Evolutionary conservation across 2,888 invertebrate species (phyloP), one percentile per base, ranked within the genome.

Genomic region (Podotricha telesiphe): DNA sequence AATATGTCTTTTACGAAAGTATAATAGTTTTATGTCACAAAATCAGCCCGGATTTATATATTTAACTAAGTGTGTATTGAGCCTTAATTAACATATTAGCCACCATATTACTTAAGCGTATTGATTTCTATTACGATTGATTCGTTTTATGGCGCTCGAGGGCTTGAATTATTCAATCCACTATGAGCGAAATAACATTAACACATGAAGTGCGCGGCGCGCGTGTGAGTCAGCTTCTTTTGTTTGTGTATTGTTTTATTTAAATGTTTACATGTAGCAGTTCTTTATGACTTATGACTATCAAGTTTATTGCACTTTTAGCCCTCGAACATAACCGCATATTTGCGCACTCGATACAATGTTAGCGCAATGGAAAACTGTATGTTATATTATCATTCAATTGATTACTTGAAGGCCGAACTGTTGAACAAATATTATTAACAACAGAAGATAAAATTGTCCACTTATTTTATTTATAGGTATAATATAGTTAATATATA

Each of bases 291-390:
- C 11, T 65, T 65, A 51, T 53, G 53, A 51, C 11, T 72, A 68
- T 72, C 72, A 70, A 70, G 72, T 70, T 72, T 70, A 72, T 70
- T 70, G 70, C 70, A 63, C 72, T 47, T 61, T 65, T 61, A 50
- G 61, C 68, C 70, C 72, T 72, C 63, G 66, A 63, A 55, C 65
- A 28, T 64, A 62, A 65, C 45, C 47, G 64, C 65, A n/a, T 69
- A 59, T 71, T 68, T 68, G 58, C 65, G 53, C 65, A 55, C 62
- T 69, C 51, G 62, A 63, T 56, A 67, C 68, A 51, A 59, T 58
- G 58, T 68, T 64, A 59, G 67, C 53, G 63, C 68, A 59, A 47
- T 68, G 64, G 68, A 64, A 72, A 47, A 63, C 51, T 66, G 34
- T 48, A 59, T 66, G 20, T 62, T 66, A 59, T 66, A 17, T 62